Evolutionary conservation across 2,888 invertebrate species (phyloP).

Genomic region (Dicycla oo): DNA sequence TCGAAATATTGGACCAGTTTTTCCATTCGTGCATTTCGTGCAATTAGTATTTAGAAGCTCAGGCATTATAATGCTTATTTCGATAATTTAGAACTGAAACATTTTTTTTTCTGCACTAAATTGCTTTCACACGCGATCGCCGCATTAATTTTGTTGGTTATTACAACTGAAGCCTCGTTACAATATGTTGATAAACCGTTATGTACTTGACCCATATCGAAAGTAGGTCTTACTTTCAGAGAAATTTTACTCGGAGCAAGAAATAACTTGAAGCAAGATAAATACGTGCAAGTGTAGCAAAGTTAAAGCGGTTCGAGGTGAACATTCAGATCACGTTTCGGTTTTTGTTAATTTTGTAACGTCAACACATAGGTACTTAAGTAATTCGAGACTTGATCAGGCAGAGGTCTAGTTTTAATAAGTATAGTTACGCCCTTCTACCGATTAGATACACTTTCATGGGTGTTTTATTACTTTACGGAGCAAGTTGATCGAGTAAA

Average conservation of each 20-base stretch:
- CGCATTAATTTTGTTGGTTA: conserved; percentile 71
- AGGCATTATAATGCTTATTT: conserved; percentile 40
- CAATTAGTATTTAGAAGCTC: conserved; percentile 30
- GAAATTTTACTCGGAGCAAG: conserved; percentile 38
- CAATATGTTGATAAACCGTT: conserved; percentile 57
- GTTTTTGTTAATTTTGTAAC: conserved; percentile 58
- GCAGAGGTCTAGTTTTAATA: conserved; percentile 24
- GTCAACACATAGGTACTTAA: conserved; percentile 53
- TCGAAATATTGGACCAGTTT: not conserved
- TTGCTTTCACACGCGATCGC: conserved; percentile 69
- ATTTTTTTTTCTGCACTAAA: conserved; percentile 56
- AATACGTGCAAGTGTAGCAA: conserved; percentile 28
- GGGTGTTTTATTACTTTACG: conserved; percentile 36
- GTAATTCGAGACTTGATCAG: conserved; percentile 53
- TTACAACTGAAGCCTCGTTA: conserved; percentile 62
- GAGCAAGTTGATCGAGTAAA: conserved; percentile 48
- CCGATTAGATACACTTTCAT: conserved; percentile 13
- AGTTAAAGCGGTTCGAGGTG: conserved; percentile 29
- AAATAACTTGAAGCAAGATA: conserved; percentile 47
- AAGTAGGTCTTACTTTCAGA: conserved; percentile 51
- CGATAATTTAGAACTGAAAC: conserved; percentile 41
- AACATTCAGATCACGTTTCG: conserved; percentile 56
- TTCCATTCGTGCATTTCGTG: conserved; percentile 19
- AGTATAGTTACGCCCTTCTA: conserved; percentile 25
- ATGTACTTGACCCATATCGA: conserved; percentile 63